phyloP scores from a whole-genome alignment of 2,888 invertebrate species.

The Lordiphosa andalusiaca region DNA sequence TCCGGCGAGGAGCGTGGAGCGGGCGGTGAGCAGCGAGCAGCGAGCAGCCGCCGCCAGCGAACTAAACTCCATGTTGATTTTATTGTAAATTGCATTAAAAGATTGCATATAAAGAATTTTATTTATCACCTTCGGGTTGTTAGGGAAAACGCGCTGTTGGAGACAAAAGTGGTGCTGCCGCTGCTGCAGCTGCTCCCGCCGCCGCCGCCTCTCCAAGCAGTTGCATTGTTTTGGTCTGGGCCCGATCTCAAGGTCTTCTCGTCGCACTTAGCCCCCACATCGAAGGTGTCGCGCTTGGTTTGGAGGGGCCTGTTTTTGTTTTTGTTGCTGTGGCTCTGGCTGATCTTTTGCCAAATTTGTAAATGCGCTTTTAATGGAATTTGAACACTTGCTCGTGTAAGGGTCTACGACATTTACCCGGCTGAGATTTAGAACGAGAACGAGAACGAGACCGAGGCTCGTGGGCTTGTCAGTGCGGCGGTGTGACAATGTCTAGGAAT shows the following conservation, averaged over 20 bases:
- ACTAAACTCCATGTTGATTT: conserved; percentile 75
- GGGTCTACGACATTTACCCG: conserved; percentile 18
- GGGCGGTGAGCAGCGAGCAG: background rate
- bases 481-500: conserved; percentile 53
- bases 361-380: conserved; percentile 74
- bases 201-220: conserved; percentile 13
- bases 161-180: conserved; percentile 60
- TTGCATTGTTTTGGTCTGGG: conserved; percentile 30
- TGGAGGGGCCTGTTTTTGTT: conserved; percentile 17
- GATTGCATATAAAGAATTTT: conserved; percentile 78
- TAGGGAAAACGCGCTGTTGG: conserved; percentile 76
- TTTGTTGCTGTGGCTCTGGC: conserved; percentile 14
- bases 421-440: conserved; percentile 36
- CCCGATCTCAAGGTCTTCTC: conserved; percentile 63
- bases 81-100: conserved; percentile 78
- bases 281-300: conserved; percentile 27
- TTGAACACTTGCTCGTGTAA: conserved; percentile 55
- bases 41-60: conserved; percentile 44
- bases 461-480: conserved; percentile 42
- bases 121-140: conserved; percentile 78
- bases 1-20: too few species aligned
- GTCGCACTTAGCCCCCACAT: conserved; percentile 26
- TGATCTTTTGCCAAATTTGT: conserved; percentile 74
- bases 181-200: conserved; percentile 5
- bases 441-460: conserved; percentile 17